Evolutionary conservation across 2,888 invertebrate species (phyloP).

Genomic region (Ormia ochracea): DNA sequence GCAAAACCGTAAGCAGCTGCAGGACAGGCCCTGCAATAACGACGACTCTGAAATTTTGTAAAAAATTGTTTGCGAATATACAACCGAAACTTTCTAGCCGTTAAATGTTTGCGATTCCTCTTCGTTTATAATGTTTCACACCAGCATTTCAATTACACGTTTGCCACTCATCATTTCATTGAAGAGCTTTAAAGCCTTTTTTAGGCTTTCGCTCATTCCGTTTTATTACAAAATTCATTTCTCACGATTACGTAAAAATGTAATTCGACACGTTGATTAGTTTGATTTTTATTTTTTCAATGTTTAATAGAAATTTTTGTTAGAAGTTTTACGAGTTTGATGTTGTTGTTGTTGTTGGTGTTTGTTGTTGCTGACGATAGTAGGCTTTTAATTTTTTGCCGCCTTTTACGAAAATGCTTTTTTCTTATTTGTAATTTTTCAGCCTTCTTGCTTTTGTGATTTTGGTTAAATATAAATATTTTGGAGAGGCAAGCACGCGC

Average conservation of each 20-base stretch:
- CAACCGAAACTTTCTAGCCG: no score
- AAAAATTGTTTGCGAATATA: no score
- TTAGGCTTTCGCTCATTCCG: background rate
- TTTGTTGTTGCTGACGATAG: background rate
- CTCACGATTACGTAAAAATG: constrained; percentile 20
- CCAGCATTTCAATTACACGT: no score
- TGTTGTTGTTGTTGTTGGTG: background rate
- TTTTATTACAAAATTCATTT: background rate
- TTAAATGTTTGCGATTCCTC: no score
- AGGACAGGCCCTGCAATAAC: no score
- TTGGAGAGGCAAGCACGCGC: constrained; percentile 46
- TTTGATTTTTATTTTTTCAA: background rate
- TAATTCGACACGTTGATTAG: constrained; percentile 40
- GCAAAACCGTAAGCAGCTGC: no score
- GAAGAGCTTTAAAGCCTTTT: background rate
- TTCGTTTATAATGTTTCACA: no score
- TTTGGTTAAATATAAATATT: constrained; percentile 42
- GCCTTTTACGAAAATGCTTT: background rate
- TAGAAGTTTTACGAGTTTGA: background rate
- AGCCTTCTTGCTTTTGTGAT: constrained; percentile 9
- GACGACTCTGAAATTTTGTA: no score
- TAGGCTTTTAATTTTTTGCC: constrained; percentile 30
- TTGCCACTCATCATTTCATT: background rate
- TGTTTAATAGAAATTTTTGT: background rate
- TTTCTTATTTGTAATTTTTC: background rate